Percentiles rank a stretch among this genome's conserved stretches.
These are phyloP conservation scores for Macrophya alboannulata DNA, from an alignment of 2,888 invertebrate species.

Conservation along the genomic window DNA sequence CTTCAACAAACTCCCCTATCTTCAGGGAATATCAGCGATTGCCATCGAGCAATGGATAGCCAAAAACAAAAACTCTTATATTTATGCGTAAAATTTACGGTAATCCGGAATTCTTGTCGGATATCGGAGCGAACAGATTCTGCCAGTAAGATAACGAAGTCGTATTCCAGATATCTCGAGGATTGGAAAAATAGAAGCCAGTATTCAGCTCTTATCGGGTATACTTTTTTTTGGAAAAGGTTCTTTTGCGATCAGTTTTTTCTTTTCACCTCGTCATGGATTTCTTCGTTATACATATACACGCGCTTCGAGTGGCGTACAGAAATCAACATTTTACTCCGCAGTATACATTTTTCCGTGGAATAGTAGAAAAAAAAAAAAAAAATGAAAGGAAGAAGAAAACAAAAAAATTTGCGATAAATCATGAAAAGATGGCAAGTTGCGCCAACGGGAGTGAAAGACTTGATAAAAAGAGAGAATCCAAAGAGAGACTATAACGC, in stretches of 20 bases:
- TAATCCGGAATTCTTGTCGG: neutral
- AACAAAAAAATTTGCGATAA: slow-evolving; percentile 6
- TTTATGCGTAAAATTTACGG: neutral
- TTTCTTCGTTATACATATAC: neutral
- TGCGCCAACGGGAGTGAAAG: neutral
- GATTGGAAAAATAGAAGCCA: neutral
- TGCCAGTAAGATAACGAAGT: slow-evolving; percentile 11
- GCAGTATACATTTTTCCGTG: neutral
- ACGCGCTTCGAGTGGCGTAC: neutral
- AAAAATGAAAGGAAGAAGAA: neutral
- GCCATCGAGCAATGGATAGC: neutral
- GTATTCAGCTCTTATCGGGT: neutral
- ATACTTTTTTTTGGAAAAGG: neutral
- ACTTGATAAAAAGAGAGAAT: slow-evolving; percentile 10
- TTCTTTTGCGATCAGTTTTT: neutral
- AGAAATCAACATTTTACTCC: slow-evolving; percentile 10
- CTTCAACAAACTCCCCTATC: neutral
- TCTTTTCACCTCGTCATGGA: neutral
- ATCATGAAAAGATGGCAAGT: slow-evolving; percentile 11
- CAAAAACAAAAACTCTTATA: neutral
- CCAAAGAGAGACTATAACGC: neutral
- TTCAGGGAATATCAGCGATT: neutral
- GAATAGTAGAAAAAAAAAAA: neutral
- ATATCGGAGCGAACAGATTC: neutral
- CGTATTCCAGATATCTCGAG: neutral